A percentile compares a stretch with the other conserved stretches of the same genome.
Evolutionary conservation across 1,140 invertebrate species (phyloP).

Genomic region (Lordiphosa collinella): DNA sequence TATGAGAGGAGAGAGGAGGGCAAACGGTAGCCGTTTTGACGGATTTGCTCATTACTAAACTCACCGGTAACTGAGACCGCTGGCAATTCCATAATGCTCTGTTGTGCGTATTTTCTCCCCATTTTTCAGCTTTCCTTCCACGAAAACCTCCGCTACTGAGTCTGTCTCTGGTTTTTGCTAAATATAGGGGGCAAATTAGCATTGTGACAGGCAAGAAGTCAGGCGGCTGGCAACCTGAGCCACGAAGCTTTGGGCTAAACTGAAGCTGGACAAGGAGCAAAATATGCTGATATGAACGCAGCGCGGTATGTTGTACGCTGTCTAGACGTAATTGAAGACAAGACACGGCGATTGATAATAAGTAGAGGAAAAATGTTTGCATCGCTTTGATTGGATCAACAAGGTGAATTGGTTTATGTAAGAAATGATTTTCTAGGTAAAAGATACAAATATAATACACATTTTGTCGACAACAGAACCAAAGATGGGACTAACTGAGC

Average conservation of each 20-base stretch:
- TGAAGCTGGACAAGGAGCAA: constrained; percentile 17
- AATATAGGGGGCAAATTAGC: constrained; percentile 74
- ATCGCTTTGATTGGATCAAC: too few species aligned
- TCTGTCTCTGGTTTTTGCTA: constrained; percentile 28
- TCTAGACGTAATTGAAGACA: constrained; percentile 57
- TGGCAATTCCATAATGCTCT: constrained; percentile 3
- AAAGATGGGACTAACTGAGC: too few species aligned
- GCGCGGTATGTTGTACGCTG: constrained; percentile 9
- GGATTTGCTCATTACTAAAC: constrained; percentile 63
- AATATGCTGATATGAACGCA: constrained; percentile 21
- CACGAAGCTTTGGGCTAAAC: constrained; percentile 1
- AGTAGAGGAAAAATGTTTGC: too few species aligned
- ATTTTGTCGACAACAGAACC: too few species aligned
- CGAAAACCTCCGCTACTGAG: constrained; percentile 27
- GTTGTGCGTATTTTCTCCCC: constrained; percentile 51
- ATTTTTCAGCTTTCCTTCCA: constrained; percentile 10
- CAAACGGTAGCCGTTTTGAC: constrained; percentile 30
- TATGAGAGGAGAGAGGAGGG: constrained; percentile 21
- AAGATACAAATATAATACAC: too few species aligned
- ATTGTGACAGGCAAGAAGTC: constrained; percentile 49
- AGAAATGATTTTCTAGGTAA: too few species aligned
- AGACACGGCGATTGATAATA: too few species aligned
- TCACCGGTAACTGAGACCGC: constrained; percentile 34
- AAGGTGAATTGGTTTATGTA: too few species aligned
- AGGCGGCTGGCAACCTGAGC: constrained; percentile 7